phyloP scores from a whole-genome alignment of 2,797 vertebrate genomes.

The Ctenosaura bakeri region DNA sequence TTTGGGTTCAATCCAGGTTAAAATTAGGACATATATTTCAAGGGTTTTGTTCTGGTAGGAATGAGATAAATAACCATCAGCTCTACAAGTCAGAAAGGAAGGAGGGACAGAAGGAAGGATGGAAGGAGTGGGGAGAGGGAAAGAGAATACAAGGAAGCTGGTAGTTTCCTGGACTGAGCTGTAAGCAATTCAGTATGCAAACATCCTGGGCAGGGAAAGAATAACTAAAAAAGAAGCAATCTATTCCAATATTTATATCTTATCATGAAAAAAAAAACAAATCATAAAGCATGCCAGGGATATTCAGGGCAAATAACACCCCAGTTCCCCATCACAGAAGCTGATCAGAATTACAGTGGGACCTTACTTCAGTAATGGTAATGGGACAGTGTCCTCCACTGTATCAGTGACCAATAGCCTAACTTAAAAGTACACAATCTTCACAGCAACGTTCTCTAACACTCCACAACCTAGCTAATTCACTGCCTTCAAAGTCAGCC shows the following conservation, averaged over 20 bases:
- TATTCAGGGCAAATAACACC: background rate
- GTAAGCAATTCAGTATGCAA: too few species aligned
- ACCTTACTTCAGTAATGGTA: background rate
- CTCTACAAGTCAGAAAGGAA: background rate
- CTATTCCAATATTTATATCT: background rate
- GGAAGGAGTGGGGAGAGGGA: background rate
- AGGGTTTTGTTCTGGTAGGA: background rate
- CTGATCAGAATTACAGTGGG: background rate
- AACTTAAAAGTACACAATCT: background rate
- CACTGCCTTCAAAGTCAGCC: background rate
- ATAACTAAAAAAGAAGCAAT: conserved; percentile 1
- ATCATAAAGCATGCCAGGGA: background rate
- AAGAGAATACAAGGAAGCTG: background rate
- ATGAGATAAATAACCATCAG: background rate
- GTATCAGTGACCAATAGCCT: background rate
- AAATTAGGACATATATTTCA: background rate
- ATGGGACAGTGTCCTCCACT: background rate
- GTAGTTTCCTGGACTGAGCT: background rate
- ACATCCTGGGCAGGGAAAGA: background rate
- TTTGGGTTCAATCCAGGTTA: background rate
- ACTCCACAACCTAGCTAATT: background rate
- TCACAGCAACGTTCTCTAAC: background rate
- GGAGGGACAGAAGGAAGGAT: background rate
- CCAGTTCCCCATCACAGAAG: background rate
- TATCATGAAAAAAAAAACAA: background rate